These are phyloP conservation scores for Leucozona laternaria DNA, from an alignment of 2,888 invertebrate species.

Conservation along the genomic window DNA sequence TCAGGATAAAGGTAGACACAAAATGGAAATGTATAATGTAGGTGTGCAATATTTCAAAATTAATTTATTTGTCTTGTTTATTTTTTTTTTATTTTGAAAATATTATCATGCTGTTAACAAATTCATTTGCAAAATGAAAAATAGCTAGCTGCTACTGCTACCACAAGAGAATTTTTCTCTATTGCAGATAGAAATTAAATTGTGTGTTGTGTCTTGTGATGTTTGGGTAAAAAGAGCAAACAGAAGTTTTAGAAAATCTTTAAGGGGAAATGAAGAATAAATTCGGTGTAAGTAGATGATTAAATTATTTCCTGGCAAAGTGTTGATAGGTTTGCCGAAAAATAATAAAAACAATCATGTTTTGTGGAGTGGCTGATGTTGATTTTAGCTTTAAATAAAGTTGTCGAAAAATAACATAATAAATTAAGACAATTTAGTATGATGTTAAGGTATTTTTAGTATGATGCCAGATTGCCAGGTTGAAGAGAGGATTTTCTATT, in stretches of 20 bases:
- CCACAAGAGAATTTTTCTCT: not conserved
- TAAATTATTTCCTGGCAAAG: not conserved
- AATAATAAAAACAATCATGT: too few species aligned
- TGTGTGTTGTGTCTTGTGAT: not conserved
- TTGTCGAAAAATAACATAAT: too few species aligned
- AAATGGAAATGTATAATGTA: not conserved
- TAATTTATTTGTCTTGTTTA: slow-evolving; percentile 8
- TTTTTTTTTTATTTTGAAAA: not conserved
- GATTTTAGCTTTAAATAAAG: too few species aligned
- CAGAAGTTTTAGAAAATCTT: not conserved
- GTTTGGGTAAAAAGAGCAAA: not conserved
- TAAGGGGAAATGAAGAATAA: not conserved
- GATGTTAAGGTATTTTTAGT: too few species aligned
- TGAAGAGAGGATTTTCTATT: too few species aligned
- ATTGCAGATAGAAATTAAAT: not conserved
- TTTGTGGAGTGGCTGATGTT: too few species aligned
- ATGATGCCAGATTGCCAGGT: too few species aligned
- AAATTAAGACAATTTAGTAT: too few species aligned
- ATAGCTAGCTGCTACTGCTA: too few species aligned
- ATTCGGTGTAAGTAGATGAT: not conserved
- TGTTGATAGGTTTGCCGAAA: too few species aligned
- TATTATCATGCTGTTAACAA: slow-evolving; percentile 14
- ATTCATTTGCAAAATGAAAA: slow-evolving; percentile 13
- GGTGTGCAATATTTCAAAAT: slow-evolving; percentile 27
- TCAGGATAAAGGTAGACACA: not conserved